A percentile compares a stretch with the other conserved stretches of the same genome.
phyloP scores from a whole-genome alignment of 2,113 vertebrate species.

The Phrynosoma platyrhinos region DNA sequence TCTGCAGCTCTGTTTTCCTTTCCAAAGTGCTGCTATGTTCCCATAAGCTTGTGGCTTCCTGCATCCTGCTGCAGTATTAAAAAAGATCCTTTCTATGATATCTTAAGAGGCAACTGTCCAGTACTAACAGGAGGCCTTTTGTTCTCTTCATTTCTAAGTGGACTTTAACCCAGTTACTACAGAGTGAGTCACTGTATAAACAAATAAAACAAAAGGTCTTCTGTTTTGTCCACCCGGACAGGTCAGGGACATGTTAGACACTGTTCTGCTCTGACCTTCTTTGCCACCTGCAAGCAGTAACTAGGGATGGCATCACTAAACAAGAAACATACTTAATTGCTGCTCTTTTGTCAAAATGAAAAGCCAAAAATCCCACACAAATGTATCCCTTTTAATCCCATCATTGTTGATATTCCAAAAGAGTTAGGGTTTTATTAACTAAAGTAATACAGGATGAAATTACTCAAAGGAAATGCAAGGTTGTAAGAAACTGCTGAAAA shows the following conservation, averaged over 20 bases:
- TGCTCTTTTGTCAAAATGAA: constrained; percentile 44
- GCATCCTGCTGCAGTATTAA: constrained; percentile 70
- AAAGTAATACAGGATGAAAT: constrained; percentile 54
- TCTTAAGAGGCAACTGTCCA: constrained; percentile 84
- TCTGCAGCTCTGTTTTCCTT: constrained; percentile 76
- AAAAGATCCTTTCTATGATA: constrained; percentile 79
- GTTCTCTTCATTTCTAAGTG: constrained; percentile 81
- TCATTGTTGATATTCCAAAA: constrained; percentile 51
- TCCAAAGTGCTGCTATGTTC: constrained; percentile 77
- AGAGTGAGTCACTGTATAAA: constrained; percentile 83
- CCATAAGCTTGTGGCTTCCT: constrained; percentile 80
- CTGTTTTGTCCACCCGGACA: constrained; percentile 76
- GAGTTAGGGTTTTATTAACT: constrained; percentile 57
- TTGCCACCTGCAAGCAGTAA: constrained; percentile 47
- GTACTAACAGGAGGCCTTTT: constrained; percentile 84
- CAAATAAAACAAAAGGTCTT: constrained; percentile 81
- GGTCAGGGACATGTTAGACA: constrained; percentile 70
- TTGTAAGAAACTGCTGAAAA: constrained; percentile 9
- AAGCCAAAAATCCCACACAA: background rate
- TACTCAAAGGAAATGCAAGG: constrained; percentile 34
- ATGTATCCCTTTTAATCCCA: constrained; percentile 49
- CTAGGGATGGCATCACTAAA: constrained; percentile 48
- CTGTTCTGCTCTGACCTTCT: constrained; percentile 47
- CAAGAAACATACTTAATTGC: constrained; percentile 60
- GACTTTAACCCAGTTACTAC: constrained; percentile 85